Conservation (phyloP, 2,113 vertebrate species). For the Mixornis gularis region DNA sequence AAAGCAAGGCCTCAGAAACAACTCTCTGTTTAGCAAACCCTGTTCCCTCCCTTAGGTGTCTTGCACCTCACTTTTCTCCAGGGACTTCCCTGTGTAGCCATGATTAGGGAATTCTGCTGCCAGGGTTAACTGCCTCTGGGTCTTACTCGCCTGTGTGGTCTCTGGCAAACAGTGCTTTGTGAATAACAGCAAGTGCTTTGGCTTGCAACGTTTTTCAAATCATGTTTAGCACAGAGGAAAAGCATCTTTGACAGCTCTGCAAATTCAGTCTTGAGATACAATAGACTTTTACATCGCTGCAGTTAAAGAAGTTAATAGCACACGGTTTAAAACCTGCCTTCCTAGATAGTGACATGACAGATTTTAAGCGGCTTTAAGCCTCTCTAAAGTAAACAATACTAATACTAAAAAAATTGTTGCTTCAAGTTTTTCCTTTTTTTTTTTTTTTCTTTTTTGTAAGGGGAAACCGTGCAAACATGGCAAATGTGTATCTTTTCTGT, state of each 20-base stretch:
- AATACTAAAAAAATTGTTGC: background rate
- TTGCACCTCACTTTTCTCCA: background rate
- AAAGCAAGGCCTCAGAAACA: background rate
- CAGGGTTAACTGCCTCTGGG: background rate
- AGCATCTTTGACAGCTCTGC: slow-evolving; percentile 5
- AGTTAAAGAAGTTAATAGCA: slow-evolving; percentile 22
- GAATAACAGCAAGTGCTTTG: background rate
- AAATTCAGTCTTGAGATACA: background rate
- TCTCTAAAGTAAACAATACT: background rate
- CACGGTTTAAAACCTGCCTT: background rate
- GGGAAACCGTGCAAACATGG: background rate
- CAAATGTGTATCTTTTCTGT: slow-evolving; percentile 1
- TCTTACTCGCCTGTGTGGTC: background rate
- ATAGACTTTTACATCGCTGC: background rate
- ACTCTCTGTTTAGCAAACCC: background rate
- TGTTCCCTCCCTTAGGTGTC: background rate
- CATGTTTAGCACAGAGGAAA: slow-evolving; percentile 4
- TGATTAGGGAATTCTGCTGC: background rate
- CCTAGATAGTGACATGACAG: background rate
- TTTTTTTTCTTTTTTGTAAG: background rate
- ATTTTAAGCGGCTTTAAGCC: background rate
- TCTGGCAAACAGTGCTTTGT: background rate
- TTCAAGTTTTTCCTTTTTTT: background rate
- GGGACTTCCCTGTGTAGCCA: fast-evolving
- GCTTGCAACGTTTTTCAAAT: background rate